Percentiles rank a stretch among this genome's conserved stretches.
phyloP scores from a whole-genome alignment of 2,888 invertebrate species.

The Liopterus haemorrhoidalis region DNA sequence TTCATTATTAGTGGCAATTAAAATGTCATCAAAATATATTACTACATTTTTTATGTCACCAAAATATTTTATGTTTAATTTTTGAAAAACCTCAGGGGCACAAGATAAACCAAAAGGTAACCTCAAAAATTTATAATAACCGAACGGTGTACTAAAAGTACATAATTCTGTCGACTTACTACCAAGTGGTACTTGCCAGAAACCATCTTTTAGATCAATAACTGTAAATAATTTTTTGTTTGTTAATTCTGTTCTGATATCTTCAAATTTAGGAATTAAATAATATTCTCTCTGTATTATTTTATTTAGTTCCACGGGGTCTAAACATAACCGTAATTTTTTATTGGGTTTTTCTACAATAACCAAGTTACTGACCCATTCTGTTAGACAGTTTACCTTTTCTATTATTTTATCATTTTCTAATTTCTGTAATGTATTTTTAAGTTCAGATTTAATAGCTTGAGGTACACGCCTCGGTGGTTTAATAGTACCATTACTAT shows the following conservation, averaged over 20 bases:
- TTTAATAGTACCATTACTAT: too few relatives aligned
- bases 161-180: constrained; percentile 10
- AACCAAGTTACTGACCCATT: constrained; percentile 8
- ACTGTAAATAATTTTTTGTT: constrained; percentile 6
- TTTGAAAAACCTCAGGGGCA: constrained; percentile 7
- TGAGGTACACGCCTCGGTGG: too few relatives aligned
- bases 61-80: constrained; percentile 15
- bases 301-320: constrained; percentile 12
- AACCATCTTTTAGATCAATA: constrained; percentile 12
- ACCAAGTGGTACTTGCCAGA: constrained; percentile 5
- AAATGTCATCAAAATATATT: constrained; percentile 12
- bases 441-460: constrained; percentile 7
- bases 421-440: constrained; percentile 7
- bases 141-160: constrained; percentile 11
- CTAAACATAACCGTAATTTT: constrained; percentile 7
- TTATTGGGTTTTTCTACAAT: constrained; percentile 10
- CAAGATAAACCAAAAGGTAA: constrained; percentile 13
- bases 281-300: constrained; percentile 8
- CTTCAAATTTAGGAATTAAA: constrained; percentile 13
- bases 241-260: constrained; percentile 5
- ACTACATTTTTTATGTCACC: constrained; percentile 8
- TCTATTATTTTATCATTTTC: constrained; percentile 7
- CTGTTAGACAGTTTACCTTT: constrained; percentile 10
- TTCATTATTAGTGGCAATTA: constrained; percentile 4
- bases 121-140: constrained; percentile 13